A percentile compares a stretch with the other conserved stretches of the same genome.
Evolutionary conservation across 2,888 invertebrate genomes (phyloP).

Genomic region (Chymomyza amoena): DNA sequence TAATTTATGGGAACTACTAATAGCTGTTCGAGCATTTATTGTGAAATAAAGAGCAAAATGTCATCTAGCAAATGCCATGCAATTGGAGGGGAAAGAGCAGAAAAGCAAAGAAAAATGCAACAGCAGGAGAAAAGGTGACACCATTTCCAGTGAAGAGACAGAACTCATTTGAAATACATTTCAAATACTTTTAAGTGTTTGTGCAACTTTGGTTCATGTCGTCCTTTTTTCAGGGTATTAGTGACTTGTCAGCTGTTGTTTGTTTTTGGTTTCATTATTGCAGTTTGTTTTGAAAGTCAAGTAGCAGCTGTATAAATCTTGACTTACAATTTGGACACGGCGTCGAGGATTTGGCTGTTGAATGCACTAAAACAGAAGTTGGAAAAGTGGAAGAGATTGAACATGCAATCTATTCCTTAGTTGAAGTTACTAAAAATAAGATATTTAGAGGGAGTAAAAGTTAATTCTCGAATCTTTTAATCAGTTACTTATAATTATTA

Average conservation of each 20-base stretch:
- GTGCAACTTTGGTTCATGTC: not conserved
- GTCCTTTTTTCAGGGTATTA: not conserved
- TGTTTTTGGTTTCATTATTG: not conserved
- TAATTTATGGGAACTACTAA: slow-evolving; percentile 59
- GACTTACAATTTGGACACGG: not conserved
- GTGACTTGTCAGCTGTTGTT: not conserved
- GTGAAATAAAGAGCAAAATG: not conserved
- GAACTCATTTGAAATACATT: slow-evolving; percentile 50
- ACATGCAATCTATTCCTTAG: too few species aligned
- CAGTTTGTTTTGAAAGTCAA: not conserved
- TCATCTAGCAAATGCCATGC: not conserved
- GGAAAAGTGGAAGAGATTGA: too few species aligned
- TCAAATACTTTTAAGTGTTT: slow-evolving; percentile 25
- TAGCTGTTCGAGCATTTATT: slow-evolving; percentile 52
- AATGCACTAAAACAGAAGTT: not conserved
- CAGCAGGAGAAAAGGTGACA: not conserved
- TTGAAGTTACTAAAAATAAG: too few species aligned
- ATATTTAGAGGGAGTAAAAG: too few species aligned
- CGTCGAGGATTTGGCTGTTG: not conserved
- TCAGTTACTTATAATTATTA: too few species aligned
- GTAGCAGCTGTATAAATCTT: not conserved
- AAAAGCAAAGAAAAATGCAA: not conserved
- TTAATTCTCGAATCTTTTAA: too few species aligned
- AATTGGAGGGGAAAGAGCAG: not conserved
- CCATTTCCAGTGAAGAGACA: not conserved